A percentile compares a stretch with the other conserved stretches of the same genome.
phyloP scores from a whole-genome alignment of 1,140 invertebrate genomes.

The Psix sp. region DNA sequence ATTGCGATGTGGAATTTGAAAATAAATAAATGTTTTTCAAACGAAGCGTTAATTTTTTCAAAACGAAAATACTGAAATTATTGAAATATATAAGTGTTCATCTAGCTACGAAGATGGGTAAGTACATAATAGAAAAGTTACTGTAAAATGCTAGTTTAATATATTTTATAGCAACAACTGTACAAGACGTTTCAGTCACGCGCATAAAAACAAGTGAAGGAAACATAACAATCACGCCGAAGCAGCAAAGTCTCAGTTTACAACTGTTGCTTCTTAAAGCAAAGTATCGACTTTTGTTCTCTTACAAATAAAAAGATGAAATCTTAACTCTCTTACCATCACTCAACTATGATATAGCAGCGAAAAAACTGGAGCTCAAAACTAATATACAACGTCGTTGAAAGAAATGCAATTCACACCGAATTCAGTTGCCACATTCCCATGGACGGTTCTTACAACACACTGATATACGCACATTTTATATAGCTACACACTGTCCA shows the following conservation, averaged over 20 bases:
- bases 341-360: too few relatives aligned
- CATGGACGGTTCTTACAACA: slow-evolving; percentile 48
- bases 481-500: slow-evolving; percentile 40
- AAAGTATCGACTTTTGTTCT: background rate
- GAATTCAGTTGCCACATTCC: slow-evolving; percentile 27
- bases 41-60: slow-evolving; percentile 21
- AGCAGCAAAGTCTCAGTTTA: slow-evolving; percentile 5
- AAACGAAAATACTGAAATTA: background rate
- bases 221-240: slow-evolving; percentile 36
- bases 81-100: background rate
- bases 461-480: slow-evolving; percentile 19
- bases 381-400: too few relatives aligned
- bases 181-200: slow-evolving; percentile 74
- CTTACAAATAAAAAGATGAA: background rate
- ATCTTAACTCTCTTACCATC: too few relatives aligned
- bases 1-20: slow-evolving; percentile 28
- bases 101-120: slow-evolving; percentile 40
- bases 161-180: slow-evolving; percentile 77
- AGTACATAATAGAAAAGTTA: slow-evolving; percentile 53
- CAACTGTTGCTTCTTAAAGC: slow-evolving; percentile 5
- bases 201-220: slow-evolving; percentile 65
- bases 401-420: slow-evolving; percentile 13
- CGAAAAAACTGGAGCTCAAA: too few relatives aligned
- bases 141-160: slow-evolving; percentile 77
- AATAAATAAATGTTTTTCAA: slow-evolving; percentile 41